Base-by-base conservation (phyloP, 2,888 invertebrate species). In the Cryptophagus acutangulus region DNA sequence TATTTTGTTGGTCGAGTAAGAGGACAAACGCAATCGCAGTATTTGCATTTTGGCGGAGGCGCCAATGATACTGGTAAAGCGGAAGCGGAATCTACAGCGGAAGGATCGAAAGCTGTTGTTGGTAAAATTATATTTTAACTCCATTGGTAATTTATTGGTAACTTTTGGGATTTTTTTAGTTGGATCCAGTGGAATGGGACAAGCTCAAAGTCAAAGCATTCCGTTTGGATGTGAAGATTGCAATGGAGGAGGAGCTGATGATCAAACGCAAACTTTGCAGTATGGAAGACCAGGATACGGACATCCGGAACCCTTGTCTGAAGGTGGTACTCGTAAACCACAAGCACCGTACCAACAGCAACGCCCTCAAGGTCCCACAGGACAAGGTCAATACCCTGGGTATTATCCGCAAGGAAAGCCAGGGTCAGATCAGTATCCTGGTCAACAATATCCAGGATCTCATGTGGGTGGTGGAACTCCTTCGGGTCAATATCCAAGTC, bases 21-120 rank as follows among this genome's bases (percentile, higher is more conserved):
- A 35, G 87, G 87, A 2, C 89, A 89, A 66, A 87, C 88, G 0
- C 89, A 89, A 63, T 87, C 87, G 2, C 89, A 89, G 63, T 89
- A 87, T 65, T 70, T 89, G 54, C 82, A 81, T 60, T 78, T 79
- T 51, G 83, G 81, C 38, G 74, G 76, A 42, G 49, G 57, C 3
- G 70, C 72, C 43, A 61, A 73, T 46, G 61, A 69, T 40, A 76
- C 77, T 28, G 88, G 88, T 12, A 84, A 82, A 62, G 89, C 89
- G 0, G 87, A 89, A 64, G 88, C 89, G 0, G 84, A 85, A 64
- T 85, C 87, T 2, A 80, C 79, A 14, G 80, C 80, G 28, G 79
- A 82, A 53, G 76, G 80, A 8, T 83, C 84, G 1, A 76, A 78
- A 57, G 83, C 84, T 6, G 73, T 79, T 57, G 84, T 85, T 61